phyloP scores from a whole-genome alignment of 2,113 vertebrate genomes.

The rat (Rattus norvegicus) region GRCr8 NC_086027.1:73140001-73140500 shows the following conservation, averaged over 20 bases:
- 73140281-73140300: not conserved
- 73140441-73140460: not conserved
- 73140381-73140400: too few species aligned
- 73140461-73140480: not conserved
- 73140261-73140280: not conserved
- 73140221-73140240: not conserved
- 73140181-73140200: too few species aligned
- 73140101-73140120: conserved; percentile 33
- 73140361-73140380: not conserved
- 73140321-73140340: not conserved
- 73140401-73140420: not conserved
- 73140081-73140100: conserved; percentile 25
- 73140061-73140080: conserved; percentile 35
- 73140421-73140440: not conserved
- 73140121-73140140: not conserved
- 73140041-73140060: not conserved
- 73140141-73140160: not conserved
- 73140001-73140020: not conserved
- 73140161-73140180: not conserved
- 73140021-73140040: not conserved
- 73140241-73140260: not conserved
- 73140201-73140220: not conserved
- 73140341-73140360: not conserved
- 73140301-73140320: not conserved
- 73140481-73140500: not conserved